phyloP scores from a whole-genome alignment of 2,888 invertebrate species.

The Eulithis prunata region DNA sequence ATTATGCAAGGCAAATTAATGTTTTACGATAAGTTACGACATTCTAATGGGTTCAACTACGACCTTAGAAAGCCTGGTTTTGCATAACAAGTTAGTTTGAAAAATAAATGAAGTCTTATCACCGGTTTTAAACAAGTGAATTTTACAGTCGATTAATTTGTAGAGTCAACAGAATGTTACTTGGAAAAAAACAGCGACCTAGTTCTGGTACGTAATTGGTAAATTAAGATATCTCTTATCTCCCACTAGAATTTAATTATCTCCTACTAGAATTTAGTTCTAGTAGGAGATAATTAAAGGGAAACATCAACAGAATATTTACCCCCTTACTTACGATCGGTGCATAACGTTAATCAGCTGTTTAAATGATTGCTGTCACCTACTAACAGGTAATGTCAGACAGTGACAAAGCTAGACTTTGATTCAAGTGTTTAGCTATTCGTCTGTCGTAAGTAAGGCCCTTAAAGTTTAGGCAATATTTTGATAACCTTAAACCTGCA shows the following conservation, averaged over 20 bases:
- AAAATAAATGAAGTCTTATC: constrained; percentile 34
- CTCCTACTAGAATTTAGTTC: too few species aligned
- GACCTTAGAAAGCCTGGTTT: constrained; percentile 60
- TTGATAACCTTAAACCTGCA: too few species aligned
- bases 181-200: not conserved
- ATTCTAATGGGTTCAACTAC: constrained; percentile 58
- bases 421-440: too few species aligned
- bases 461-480: too few species aligned
- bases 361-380: too few species aligned
- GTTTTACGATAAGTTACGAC: constrained; percentile 53
- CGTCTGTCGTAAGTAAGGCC: too few species aligned
- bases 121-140: constrained; percentile 19
- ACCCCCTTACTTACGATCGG: too few species aligned
- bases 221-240: too few species aligned
- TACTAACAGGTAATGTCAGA: too few species aligned
- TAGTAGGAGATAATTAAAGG: not conserved
- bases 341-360: too few species aligned
- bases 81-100: constrained; percentile 47
- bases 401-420: too few species aligned
- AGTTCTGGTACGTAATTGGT: not conserved
- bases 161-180: constrained; percentile 3
- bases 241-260: too few species aligned
- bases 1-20: constrained; percentile 57
- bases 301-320: not conserved
- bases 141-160: constrained; percentile 7